phyloP scores from a whole-genome alignment of 2,888 invertebrate genomes.

The Watsonalla binaria region DNA sequence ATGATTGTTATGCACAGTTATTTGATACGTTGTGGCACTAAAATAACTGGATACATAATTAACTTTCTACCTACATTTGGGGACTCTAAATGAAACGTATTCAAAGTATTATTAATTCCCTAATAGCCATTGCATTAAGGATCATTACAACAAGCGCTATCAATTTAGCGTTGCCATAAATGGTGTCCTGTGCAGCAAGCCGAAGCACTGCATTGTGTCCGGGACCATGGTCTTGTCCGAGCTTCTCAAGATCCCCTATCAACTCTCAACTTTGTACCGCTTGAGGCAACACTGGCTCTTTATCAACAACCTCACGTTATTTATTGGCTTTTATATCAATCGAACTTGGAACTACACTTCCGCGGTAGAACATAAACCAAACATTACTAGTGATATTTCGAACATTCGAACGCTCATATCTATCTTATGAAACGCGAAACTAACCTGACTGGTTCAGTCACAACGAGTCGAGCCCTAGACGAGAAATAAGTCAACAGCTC shows the following conservation, averaged over 20 bases:
- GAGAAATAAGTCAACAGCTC: constrained; percentile 41
- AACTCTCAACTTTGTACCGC: constrained; percentile 64
- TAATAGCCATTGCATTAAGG: not conserved
- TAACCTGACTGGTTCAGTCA: constrained; percentile 31
- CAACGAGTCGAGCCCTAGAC: constrained; percentile 23
- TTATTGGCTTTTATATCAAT: constrained; percentile 49
- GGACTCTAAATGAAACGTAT: too few relatives aligned
- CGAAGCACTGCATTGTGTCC: constrained; percentile 30
- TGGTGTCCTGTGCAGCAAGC: constrained; percentile 21
- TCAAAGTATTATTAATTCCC: not conserved
- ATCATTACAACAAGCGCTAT: not conserved
- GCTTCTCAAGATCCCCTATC: constrained; percentile 65
- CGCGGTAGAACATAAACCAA: constrained; percentile 1
- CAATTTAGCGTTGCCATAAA: constrained; percentile 7
- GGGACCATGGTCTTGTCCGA: constrained; percentile 46
- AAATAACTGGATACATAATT: too few relatives aligned
- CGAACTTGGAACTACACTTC: constrained; percentile 24
- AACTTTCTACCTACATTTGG: too few relatives aligned
- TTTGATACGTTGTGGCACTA: too few relatives aligned
- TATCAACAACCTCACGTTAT: constrained; percentile 54
- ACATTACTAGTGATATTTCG: not conserved
- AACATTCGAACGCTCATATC: constrained; percentile 20
- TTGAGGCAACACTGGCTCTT: constrained; percentile 48
- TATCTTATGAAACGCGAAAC: constrained; percentile 32
- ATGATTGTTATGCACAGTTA: too few relatives aligned